Conservation (phyloP, 2,888 invertebrate genomes). For the Drosophila ezoana region DNA sequence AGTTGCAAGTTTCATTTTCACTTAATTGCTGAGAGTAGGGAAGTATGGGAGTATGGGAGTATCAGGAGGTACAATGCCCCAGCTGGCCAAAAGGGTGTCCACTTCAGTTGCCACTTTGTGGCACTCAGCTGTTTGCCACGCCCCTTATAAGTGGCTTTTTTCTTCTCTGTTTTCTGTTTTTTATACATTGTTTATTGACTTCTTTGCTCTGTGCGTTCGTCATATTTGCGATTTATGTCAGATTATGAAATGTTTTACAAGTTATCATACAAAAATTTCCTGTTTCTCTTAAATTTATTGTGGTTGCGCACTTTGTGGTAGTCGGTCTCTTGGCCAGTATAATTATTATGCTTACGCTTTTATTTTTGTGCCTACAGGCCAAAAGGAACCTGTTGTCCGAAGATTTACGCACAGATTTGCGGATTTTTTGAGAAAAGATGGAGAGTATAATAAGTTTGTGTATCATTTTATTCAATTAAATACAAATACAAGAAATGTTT, state of each 20-base stretch:
- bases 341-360: slow-evolving; percentile 63
- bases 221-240: slow-evolving; percentile 56
- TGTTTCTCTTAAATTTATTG: slow-evolving; percentile 57
- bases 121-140: slow-evolving; percentile 37
- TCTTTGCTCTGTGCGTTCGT: slow-evolving; percentile 28
- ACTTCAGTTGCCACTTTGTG: slow-evolving; percentile 14
- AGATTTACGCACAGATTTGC: slow-evolving; percentile 12
- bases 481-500: no score
- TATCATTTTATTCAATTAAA: not conserved
- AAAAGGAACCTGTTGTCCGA: slow-evolving; percentile 56
- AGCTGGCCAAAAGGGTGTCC: slow-evolving; percentile 28
- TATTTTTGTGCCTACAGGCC: slow-evolving; percentile 33
- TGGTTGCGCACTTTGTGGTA: slow-evolving; percentile 63
- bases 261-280: slow-evolving; percentile 53
- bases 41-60: no score
- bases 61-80: not conserved
- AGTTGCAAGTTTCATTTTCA: slow-evolving; percentile 75
- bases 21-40: slow-evolving; percentile 53
- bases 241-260: slow-evolving; percentile 71
- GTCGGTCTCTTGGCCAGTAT: slow-evolving; percentile 56
- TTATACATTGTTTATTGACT: slow-evolving; percentile 6
- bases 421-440: slow-evolving; percentile 17
- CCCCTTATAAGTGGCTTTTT: slow-evolving; percentile 4
- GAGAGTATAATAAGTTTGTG: slow-evolving; percentile 7
- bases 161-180: slow-evolving; percentile 8